Evolutionary conservation across 2,888 invertebrate species (phyloP), one percentile per base, ranked within the genome.

Genomic region (Orchesella flavescens): DNA sequence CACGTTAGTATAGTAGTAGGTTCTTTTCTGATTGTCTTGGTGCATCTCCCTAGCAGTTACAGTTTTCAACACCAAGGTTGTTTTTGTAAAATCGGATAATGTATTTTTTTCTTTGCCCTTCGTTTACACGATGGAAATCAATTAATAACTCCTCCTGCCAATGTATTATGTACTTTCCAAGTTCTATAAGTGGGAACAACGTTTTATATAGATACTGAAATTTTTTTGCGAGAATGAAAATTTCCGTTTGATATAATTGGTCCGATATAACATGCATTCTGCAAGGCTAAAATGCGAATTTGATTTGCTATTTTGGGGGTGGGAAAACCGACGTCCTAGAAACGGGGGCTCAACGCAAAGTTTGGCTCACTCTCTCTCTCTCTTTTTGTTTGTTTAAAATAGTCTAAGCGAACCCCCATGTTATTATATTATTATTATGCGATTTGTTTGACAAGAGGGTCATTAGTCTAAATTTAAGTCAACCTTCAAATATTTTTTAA

Each of bases 51-150:
- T 57, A 68, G 53, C 68, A 68, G 74, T 69, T 74, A 82, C 63
- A 82, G 57, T 80, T 72, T 74, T 73, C 82, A 82, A 82, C 82
- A 82, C 82, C 82, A 82, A 82, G 82, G 82, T 82, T 82, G 82
- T 75, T 75, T 23, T 53, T 55, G 69, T 63, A 75, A 81, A 74
- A 74, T 75, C 75, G 63, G 69, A 76, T 63, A 65, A 72, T 71
- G 63, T 63, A 53, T 71, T 68, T 34, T 34, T 34, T 49, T 3
- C 49, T 15, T 2, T 44, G 12, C 12, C 12, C 12, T 44, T 49
- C 49, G 10, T 12, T 3, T 7, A 7, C 1, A 49, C 12, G 43
- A 49, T 49, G 49, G 49, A 49, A 15, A 15, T 49, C 49, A n/a
- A n/a, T n/a, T 12, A 49, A 12, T 49, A 49, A 49, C 49, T 12